Conservation (phyloP, 2,113 vertebrate species). For the Cricetomys ansorgei region DNA sequence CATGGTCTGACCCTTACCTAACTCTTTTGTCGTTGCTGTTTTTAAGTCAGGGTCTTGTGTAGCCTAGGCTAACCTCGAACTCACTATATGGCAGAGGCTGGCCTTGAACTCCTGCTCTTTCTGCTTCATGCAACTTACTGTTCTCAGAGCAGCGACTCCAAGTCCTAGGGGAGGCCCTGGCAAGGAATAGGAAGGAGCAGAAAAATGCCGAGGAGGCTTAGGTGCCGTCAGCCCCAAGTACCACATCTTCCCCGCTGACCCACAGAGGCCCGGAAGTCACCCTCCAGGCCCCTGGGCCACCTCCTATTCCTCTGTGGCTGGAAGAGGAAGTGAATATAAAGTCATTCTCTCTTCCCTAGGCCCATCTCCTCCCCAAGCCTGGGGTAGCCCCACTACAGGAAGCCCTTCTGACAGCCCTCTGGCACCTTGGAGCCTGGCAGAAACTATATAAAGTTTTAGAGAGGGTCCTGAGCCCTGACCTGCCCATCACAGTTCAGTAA, state of each 20-base stretch:
- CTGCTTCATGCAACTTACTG: not conserved
- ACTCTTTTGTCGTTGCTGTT: not conserved
- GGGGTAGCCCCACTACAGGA: slow-evolving; percentile 17
- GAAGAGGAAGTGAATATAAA: slow-evolving; percentile 77
- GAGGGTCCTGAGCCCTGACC: not conserved
- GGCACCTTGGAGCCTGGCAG: not conserved
- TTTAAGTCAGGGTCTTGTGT: not conserved
- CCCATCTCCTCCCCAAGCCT: not conserved
- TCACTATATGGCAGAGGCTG: not conserved
- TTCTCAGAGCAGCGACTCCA: not conserved
- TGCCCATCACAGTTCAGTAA: not conserved
- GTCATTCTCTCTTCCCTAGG: slow-evolving; percentile 42
- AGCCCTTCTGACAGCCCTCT: slow-evolving; percentile 35
- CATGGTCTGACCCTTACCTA: not conserved
- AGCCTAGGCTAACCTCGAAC: not conserved
- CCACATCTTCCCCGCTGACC: slow-evolving; percentile 55
- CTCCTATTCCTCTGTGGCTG: slow-evolving; percentile 59
- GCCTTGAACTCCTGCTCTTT: not conserved
- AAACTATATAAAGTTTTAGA: not conserved
- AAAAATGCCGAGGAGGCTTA: not conserved
- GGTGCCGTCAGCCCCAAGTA: not conserved
- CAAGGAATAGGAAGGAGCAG: not conserved
- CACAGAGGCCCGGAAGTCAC: slow-evolving; percentile 53
- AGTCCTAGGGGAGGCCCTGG: not conserved
- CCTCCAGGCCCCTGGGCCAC: slow-evolving; percentile 35